A percentile compares a stretch with the other conserved stretches of the same genome.
Evolutionary conservation across 64 coral and sea anemone species (phyloP).

Genomic region (Porites lutea): DNA sequence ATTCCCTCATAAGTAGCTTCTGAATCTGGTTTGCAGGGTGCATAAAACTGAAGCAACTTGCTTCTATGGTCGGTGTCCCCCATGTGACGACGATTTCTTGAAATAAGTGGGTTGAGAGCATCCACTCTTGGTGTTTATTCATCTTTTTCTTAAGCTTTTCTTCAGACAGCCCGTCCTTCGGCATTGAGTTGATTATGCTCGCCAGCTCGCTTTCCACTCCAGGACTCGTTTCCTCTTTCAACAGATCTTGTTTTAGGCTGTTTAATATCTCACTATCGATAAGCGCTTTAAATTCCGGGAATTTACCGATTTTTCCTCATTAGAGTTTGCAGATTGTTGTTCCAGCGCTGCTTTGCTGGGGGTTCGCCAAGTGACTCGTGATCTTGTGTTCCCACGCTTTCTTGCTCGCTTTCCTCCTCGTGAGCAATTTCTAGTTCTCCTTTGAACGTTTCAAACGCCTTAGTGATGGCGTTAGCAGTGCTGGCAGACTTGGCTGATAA

Average conservation of each 20-base stretch:
- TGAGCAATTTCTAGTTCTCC: background rate
- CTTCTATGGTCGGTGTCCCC: background rate
- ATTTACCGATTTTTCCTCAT: too few relatives aligned
- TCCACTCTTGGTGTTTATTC: constrained; percentile 5
- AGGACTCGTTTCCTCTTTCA: background rate
- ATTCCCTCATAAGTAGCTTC: constrained; percentile 18
- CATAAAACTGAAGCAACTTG: constrained; percentile 6
- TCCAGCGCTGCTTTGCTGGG: too few relatives aligned
- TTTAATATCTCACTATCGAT: too few relatives aligned
- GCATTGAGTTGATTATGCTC: constrained; percentile 35
- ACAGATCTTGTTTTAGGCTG: background rate
- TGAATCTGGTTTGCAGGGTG: constrained; percentile 34
- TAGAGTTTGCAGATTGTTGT: too few relatives aligned
- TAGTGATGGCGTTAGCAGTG: too few relatives aligned
- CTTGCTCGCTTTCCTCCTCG: background rate
- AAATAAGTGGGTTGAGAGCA: background rate
- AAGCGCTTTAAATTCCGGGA: too few relatives aligned
- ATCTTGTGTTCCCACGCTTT: too few relatives aligned
- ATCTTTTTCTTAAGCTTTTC: constrained; percentile 33
- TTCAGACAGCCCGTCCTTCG: constrained; percentile 36
- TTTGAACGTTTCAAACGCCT: too few relatives aligned
- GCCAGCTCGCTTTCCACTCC: background rate
- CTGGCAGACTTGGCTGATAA: background rate
- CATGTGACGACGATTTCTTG: background rate
- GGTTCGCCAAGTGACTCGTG: too few relatives aligned